Evolutionary conservation across 2,113 vertebrate species (phyloP), one percentile per base, ranked within the genome.

Genomic region (Anthoscopus minutus): DNA sequence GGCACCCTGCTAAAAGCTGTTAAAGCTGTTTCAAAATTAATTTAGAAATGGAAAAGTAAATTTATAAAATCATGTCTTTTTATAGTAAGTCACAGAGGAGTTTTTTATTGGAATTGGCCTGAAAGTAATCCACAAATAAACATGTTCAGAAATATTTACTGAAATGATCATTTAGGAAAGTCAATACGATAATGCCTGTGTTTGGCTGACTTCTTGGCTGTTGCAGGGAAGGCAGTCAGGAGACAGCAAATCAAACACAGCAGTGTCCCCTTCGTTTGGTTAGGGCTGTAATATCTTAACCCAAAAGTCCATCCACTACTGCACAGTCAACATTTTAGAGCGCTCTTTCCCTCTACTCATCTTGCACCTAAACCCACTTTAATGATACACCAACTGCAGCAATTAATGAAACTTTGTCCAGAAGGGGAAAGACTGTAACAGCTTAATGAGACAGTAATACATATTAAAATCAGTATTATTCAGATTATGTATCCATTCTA

Each of bases 381-480:
- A 86, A 81, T 69, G 79, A 89, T 47, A 56, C 38, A 86, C 27
- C 80, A 74, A n/a, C 90, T 72, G 69, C 80, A 86, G 90, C 87
- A 86, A 70, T 87, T 91, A 90, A 94, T 42, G 60, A 95, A 96
- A 77, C 38, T 91, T 77, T 65, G 92, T 93, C 90, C 94, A 96
- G 93, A 94, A 93, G 67, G 79, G 37, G 69, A 93, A 94, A 93
- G 92, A 60, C 82, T 92, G 45, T 65, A 95, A 77, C 79, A 92
- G 65, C 86, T 88, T 95, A 96, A 95, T 95, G 94, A 96, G 81
- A 71, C 37, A 71, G 80, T 89, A 96, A 95, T 89, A 87, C 77
- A 82, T 96, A 96, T 88, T 94, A 93, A 94, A 95, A 97, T 94
- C 74, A 94, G 33, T 94, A 91, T 80, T 93, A 91, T 94, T 96